Base-by-base conservation (phyloP, 2,888 invertebrate genomes). In the Auanema freiburgensis region DNA sequence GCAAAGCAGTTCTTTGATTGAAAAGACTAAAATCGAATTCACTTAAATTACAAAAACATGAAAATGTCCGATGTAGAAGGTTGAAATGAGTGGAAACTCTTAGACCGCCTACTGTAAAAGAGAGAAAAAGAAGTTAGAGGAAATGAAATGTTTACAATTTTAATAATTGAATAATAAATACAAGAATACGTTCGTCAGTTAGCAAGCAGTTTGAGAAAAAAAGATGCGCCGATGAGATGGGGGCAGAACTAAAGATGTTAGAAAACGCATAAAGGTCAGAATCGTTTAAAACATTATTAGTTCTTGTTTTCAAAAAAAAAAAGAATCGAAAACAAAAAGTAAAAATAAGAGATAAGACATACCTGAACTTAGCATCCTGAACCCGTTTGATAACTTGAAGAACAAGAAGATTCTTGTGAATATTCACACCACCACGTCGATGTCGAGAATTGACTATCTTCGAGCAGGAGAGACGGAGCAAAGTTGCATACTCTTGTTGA, bases 341-440 rank as follows among this genome's bases (percentile, higher is more conserved):
- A 5, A 8, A 33, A 33, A n/a, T n/a, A n/a, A n/a, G n/a, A n/a
- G n/a, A n/a, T n/a, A n/a, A 49, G 43, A 62, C 57, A 41, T 42
- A 62, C 62, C 44, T 56, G 25, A 24, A 46, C 40, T 57, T 57
- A 6, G 56, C 43, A 24, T 25, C 44, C 56, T 62, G 62, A 21
- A 62, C 50, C 42, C 42, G 44, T n/a, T 23, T 41, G 43, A 62
- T 62, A 40, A 57, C 57, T 10, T 43, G 24, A 14, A 62, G 62
- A n/a, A 62, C 50, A n/a, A 62, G 51, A 21, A 62, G 57, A 25
- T 62, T 62, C 57, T 62, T 62, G 41, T 57, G 56, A n/a, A 62
- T 49, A 24, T 49, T 57, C n/a, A 44, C 50, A 8, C 62, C 62
- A 18, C 62, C 62, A 21, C 57, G 56, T 18, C 57, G 56, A 43